Base-by-base conservation (phyloP, 37 sponge, comb jelly and placozoan species). In the Tethya wilhelma region DNA sequence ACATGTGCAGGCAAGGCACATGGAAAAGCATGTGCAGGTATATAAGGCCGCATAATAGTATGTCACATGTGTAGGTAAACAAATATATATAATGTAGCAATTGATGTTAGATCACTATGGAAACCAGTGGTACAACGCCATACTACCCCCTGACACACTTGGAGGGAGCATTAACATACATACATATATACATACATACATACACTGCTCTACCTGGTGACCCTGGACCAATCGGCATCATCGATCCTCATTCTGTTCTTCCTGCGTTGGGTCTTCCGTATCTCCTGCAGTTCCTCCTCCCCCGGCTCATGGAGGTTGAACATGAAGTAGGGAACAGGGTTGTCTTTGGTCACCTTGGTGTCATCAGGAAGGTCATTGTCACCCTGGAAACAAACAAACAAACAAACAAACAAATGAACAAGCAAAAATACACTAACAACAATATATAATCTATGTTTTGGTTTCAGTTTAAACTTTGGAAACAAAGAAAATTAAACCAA, bases 301-400 rank as follows among this genome's bases (percentile, higher is more conserved):
- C 67, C 71, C 0, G 92, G 92, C 55, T 92, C 93, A 55, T 69
- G 57, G 44, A 60, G 23, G 77, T 92, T 87, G 62, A 92, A 92
- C 46, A 92, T 44, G 80, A 92, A 92, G 71, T 78, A 92, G 0
- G 93, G 93, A 0, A 83, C 71, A 19, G 84, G 71, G 39, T 67
- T 83, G 59, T 83, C 57, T 12, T 67, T 40, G 0, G 69, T 74
- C 40, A 92, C 53, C 56, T 29, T 39, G 14, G 56, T 49, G 42
- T 60, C 44, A 36, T 87, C 83, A 1, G 67, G 38, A 29, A 92
- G 77, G 0, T 71, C 82, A 25, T 87, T 85, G 23, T 87, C 73
- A 11, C 93, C 93, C 41, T 83, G 82, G 3, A 79, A 71, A 23
- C 12, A 7, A 26, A n/a, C n/a, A n/a, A n/a, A n/a, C n/a, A n/a